These are phyloP conservation scores for Chrysodeixis includens DNA, from an alignment of 2,888 invertebrate genomes.

Conservation along the genomic window DNA sequence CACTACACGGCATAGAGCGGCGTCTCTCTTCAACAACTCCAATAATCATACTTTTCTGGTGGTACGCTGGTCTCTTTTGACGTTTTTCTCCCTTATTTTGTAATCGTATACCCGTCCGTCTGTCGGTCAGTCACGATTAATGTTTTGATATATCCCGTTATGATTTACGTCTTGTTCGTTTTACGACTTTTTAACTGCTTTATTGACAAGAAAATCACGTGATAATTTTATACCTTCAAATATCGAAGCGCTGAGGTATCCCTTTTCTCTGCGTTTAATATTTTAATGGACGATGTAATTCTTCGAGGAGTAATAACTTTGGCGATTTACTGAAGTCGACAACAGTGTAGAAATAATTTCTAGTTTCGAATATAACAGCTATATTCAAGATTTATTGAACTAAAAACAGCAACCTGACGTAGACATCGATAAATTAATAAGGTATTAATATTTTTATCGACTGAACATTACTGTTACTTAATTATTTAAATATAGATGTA, in stretches of 20 bases:
- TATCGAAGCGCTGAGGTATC: constrained; percentile 13
- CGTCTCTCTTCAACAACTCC: too few species aligned
- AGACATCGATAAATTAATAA: too few species aligned
- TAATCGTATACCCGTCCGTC: constrained; percentile 44
- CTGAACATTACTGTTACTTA: too few species aligned
- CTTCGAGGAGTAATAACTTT: neutral
- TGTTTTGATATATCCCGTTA: constrained; percentile 56
- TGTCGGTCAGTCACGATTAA: constrained; percentile 41
- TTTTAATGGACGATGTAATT: neutral
- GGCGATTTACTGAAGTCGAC: neutral
- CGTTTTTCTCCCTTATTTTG: constrained; percentile 45
- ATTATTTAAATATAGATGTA: too few species aligned
- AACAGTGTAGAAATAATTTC: neutral
- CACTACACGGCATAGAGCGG: too few species aligned
- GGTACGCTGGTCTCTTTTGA: too few species aligned
- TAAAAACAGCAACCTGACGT: too few species aligned
- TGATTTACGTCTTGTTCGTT: constrained; percentile 38
- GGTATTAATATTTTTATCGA: too few species aligned
- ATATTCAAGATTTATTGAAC: too few species aligned
- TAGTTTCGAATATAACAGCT: neutral
- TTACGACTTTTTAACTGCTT: constrained; percentile 42
- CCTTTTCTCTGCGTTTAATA: neutral
- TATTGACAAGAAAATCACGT: constrained; percentile 37
- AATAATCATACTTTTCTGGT: too few species aligned
- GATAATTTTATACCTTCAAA: constrained; percentile 36